Evolutionary conservation across 2,888 invertebrate genomes (phyloP).

Genomic region (Plemyria rubiginata): DNA sequence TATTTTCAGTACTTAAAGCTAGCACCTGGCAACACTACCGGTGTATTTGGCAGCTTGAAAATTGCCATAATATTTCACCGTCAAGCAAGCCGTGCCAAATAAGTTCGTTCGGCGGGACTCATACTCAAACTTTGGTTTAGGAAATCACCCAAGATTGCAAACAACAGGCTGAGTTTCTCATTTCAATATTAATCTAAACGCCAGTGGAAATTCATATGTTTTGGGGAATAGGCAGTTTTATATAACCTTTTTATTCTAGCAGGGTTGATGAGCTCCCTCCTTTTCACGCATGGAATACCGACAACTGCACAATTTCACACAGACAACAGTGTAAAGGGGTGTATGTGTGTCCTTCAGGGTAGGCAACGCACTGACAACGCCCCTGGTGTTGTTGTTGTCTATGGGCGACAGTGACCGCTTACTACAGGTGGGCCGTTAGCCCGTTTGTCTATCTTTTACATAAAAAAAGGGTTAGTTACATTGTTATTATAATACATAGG

Average conservation of each 20-base stretch:
- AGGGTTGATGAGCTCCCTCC: too few species aligned
- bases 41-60: conserved; percentile 69
- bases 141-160: conserved; percentile 62
- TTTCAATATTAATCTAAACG: conserved; percentile 29
- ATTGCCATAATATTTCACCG: conserved; percentile 79
- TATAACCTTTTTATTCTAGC: neutral
- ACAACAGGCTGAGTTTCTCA: conserved; percentile 50
- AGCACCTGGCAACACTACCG: conserved; percentile 43
- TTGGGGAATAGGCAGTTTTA: neutral
- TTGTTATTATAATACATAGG: too few species aligned
- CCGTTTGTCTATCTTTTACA: too few species aligned
- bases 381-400: too few species aligned
- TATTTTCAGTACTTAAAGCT: neutral
- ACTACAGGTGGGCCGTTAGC: too few species aligned
- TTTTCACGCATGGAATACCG: too few species aligned
- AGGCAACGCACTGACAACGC: too few species aligned
- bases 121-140: conserved; percentile 62
- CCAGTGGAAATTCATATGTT: conserved; percentile 6
- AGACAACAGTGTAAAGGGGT: too few species aligned
- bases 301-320: too few species aligned
- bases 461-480: too few species aligned
- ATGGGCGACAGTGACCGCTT: too few species aligned
- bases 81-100: conserved; percentile 67
- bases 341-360: too few species aligned
- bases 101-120: conserved; percentile 64